Evolutionary conservation across 2,797 vertebrate genomes (phyloP).

Genomic region (Hemitrygon akajei): DNA sequence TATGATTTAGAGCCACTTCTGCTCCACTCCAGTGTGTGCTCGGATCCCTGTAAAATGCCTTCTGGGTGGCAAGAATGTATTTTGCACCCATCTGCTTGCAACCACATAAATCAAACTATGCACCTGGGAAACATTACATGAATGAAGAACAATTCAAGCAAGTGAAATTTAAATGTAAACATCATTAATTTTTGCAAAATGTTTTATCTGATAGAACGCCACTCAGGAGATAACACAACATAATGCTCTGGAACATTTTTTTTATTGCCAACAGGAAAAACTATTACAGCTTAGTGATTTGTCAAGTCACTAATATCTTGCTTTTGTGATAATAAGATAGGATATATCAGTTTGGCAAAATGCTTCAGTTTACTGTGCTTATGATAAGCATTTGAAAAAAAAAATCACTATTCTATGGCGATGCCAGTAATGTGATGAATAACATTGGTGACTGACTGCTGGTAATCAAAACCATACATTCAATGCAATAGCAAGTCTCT

Average conservation of each 20-base stretch:
- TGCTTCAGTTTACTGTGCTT: neutral
- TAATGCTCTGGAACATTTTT: neutral
- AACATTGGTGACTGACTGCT: neutral
- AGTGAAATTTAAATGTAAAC: too few species aligned
- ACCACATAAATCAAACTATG: neutral
- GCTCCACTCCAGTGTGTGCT: neutral
- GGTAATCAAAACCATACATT: neutral
- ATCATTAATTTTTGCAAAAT: neutral
- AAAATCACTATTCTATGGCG: neutral
- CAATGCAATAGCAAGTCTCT: neutral
- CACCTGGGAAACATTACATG: neutral
- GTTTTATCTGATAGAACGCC: neutral
- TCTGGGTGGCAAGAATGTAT: neutral
- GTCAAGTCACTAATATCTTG: neutral
- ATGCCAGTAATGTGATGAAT: neutral
- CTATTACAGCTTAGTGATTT: neutral
- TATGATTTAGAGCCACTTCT: constrained; percentile 7
- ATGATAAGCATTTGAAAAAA: neutral
- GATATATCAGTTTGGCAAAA: neutral
- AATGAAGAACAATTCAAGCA: neutral
- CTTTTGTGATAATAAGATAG: neutral
- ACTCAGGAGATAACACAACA: neutral
- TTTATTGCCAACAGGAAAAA: neutral
- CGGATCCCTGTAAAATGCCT: too few species aligned
- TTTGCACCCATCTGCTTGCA: constrained; percentile 9